These are phyloP conservation scores for Pristionchus exspectatus DNA, from an alignment of 2,888 invertebrate genomes.

Conservation along the genomic window DNA sequence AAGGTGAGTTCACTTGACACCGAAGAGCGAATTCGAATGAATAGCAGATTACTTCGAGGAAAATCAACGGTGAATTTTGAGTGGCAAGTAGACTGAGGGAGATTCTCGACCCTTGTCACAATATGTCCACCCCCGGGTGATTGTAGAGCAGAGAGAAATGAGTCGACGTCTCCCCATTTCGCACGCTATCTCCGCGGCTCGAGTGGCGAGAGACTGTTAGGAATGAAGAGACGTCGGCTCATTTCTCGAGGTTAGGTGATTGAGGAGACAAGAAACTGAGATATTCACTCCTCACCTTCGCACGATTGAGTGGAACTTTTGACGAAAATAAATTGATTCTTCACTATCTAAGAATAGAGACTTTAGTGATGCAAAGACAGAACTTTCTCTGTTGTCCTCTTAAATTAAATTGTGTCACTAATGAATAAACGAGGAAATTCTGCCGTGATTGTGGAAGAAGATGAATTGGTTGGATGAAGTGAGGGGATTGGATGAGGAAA, in stretches of 20 bases:
- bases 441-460: not conserved
- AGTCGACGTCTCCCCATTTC: too few relatives aligned
- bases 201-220: too few relatives aligned
- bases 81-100: not conserved
- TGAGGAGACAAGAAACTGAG: not conserved
- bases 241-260: too few relatives aligned
- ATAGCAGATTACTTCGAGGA: not conserved
- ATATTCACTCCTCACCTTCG: not conserved
- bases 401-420: not conserved
- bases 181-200: too few relatives aligned
- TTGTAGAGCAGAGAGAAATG: too few relatives aligned
- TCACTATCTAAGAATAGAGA: not conserved
- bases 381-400: not conserved
- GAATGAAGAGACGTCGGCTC: too few relatives aligned
- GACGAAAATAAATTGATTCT: not conserved
- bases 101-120: constrained; percentile 17
- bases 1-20: not conserved
- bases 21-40: constrained; percentile 3
- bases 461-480: not conserved
- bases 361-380: not conserved
- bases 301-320: not conserved
- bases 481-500: not conserved
- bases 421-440: constrained; percentile 1
- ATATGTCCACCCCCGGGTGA: not conserved
- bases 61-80: not conserved